phyloP scores from a whole-genome alignment of 2,113 vertebrate species.

The Sterrhoptilus dennistouni region DNA sequence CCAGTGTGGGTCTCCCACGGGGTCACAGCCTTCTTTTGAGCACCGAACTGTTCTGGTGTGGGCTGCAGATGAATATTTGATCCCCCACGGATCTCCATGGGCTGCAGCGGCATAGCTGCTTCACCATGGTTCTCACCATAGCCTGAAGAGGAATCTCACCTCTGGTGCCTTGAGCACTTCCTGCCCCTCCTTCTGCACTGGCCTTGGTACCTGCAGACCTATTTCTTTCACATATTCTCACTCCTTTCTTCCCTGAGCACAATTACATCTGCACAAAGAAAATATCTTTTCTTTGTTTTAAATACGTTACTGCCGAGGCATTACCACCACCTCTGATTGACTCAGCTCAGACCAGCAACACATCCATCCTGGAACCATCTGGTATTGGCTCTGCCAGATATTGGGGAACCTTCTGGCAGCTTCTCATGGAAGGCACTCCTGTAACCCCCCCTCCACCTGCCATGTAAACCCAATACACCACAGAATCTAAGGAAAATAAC shows the following conservation, averaged over 20 bases:
- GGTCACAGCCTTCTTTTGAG: background rate
- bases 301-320: background rate
- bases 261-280: background rate
- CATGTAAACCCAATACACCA: background rate
- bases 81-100: too few relatives aligned
- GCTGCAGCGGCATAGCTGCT: background rate
- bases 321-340: background rate
- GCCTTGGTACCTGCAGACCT: background rate
- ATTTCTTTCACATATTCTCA: background rate
- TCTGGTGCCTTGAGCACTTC: background rate
- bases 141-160: background rate
- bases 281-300: background rate
- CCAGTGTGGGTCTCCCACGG: accelerated
- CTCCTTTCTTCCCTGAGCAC: background rate
- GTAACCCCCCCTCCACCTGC: background rate
- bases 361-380: background rate
- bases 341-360: background rate
- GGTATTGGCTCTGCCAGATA: background rate
- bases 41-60: background rate
- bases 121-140: accelerated
- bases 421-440: accelerated
- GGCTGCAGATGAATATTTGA: background rate
- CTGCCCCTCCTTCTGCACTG: background rate
- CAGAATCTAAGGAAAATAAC: background rate
- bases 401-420: background rate